Conservation (phyloP, 2,797 vertebrate species). For the Poeciliopsis gracilis region DNA sequence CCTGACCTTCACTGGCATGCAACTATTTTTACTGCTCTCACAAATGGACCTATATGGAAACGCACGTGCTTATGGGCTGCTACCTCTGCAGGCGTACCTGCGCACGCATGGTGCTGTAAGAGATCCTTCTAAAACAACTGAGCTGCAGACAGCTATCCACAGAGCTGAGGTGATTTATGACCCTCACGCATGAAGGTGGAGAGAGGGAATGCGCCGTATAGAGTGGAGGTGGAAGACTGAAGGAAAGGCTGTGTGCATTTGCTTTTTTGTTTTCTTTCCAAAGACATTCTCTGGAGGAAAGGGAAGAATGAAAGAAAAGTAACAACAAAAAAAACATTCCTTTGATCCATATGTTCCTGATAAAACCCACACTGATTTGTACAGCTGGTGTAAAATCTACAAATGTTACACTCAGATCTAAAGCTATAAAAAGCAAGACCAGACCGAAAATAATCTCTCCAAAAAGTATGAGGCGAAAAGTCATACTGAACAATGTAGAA, state of each 20-base stretch:
- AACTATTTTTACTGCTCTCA: conserved; percentile 51
- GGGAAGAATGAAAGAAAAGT: background rate
- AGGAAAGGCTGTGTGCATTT: conserved; percentile 27
- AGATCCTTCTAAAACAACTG: conserved; percentile 26
- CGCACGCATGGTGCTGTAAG: conserved; percentile 11
- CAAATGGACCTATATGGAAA: conserved; percentile 18
- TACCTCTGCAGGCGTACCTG: conserved; percentile 19
- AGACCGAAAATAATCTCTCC: background rate
- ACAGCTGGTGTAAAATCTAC: background rate
- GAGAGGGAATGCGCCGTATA: background rate
- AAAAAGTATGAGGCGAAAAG: background rate
- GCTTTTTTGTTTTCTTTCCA: background rate
- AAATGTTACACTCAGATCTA: background rate
- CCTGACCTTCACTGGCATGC: conserved; percentile 18
- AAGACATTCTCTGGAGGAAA: background rate
- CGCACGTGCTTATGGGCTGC: conserved; percentile 19
- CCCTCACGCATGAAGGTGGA: conserved; percentile 9
- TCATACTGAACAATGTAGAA: background rate
- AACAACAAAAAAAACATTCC: background rate
- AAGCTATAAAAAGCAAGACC: background rate
- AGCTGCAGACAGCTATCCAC: conserved; percentile 40
- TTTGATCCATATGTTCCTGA: background rate
- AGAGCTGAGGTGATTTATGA: conserved; percentile 58
- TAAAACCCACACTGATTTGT: background rate
- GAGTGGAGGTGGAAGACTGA: conserved; percentile 13